Base-by-base conservation (phyloP, 23 tunicate genomes). In the Trididemnum miniatum region DNA sequence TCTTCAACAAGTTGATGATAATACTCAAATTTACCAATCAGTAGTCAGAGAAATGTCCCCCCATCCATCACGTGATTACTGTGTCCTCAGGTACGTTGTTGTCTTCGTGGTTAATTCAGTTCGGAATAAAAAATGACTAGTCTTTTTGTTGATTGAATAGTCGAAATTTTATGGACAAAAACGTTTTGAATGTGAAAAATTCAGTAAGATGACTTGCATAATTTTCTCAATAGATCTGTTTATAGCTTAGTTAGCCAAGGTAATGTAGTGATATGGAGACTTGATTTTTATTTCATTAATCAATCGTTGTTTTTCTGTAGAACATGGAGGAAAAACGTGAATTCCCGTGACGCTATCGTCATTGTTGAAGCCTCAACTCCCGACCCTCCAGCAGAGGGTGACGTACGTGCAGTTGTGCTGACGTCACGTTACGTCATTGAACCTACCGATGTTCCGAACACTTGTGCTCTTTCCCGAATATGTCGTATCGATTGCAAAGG, bases 401-500 rank as follows among this genome's bases (percentile, higher is more conserved):
- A 91, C 81, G 92, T 91, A 20, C 75, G 92, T 4, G 97, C 92
- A 7, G 97, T 87, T 51, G 75, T 87, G 1, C 88, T 91, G 71
- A 78, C 91, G 81, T 91, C 97, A 32, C 97, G 91, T 33, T 91
- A 87, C 88, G 80, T 86, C 91, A 91, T 91, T 65, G 97, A 91
- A 67, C 88, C 97, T 23, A 79, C 85, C 1, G 89, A 80, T 34
- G 66, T 31, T 39, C 80, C 84, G 27, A 59, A 44, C 22, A 87
- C 38, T 35, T 86, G 92, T 31, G 18, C 36, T 18, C 36, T 91
- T 0, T 82, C 88, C 35, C 85, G 71, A 44, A 44, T 91, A 26
- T 50, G 88, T 49, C 76, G 97, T 27, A 85, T 82, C 24, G 97
- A 91, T 77, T 77, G 81, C 35, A 82, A 83, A 34, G 97, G 97